These are phyloP conservation scores for Agrotis puta DNA, from an alignment of 2,888 invertebrate genomes.

Conservation along the genomic window DNA sequence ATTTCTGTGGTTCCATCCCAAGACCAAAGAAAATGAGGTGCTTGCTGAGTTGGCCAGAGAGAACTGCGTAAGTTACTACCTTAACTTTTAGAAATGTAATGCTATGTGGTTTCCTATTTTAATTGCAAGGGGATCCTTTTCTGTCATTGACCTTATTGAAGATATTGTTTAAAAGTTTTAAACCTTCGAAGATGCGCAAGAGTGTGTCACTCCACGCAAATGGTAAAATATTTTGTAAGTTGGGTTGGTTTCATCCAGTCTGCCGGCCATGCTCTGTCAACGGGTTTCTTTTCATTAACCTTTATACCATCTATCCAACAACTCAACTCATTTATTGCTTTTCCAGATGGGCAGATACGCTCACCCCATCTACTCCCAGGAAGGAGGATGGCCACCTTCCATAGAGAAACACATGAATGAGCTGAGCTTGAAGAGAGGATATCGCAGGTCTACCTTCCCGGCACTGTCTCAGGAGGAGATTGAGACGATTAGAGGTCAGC, in stretches of 20 bases:
- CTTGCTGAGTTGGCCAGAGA: conserved; percentile 62
- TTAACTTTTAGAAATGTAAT: background rate
- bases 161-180: too few species aligned
- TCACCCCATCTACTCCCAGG: conserved; percentile 83
- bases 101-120: too few species aligned
- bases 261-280: too few species aligned
- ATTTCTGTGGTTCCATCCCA: conserved; percentile 65
- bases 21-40: conserved; percentile 52
- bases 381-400: conserved; percentile 88
- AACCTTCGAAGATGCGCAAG: too few species aligned
- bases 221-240: too few species aligned
- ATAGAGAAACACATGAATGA: conserved; percentile 80
- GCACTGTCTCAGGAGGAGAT: conserved; percentile 86
- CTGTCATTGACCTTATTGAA: too few species aligned
- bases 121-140: too few species aligned
- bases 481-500: conserved; percentile 68
- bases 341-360: conserved; percentile 80
- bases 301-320: too few species aligned
- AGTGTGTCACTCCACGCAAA: too few species aligned
- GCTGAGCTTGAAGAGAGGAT: conserved; percentile 83
- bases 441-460: conserved; percentile 83
- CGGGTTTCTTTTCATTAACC: too few species aligned
- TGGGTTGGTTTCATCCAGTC: too few species aligned
- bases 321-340: too few species aligned
- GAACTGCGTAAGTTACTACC: conserved; percentile 57